Conservation (phyloP, 1,140 invertebrate genomes). For the Pachyrhynchus sulphureomaculatus region DNA sequence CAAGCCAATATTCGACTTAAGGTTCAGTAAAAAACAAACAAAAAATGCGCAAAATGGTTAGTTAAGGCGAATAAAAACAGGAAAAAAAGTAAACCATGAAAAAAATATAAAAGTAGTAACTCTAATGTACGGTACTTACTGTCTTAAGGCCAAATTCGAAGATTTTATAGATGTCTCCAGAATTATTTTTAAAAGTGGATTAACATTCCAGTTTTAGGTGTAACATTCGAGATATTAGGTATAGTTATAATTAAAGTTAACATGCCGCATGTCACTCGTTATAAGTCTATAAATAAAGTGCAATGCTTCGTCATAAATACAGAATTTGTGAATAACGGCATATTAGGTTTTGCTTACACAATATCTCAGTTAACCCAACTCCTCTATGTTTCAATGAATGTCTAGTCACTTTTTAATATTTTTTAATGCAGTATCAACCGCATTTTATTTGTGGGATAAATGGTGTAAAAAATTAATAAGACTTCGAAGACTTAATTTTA, state of each 20-base stretch:
- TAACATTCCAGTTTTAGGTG: not conserved
- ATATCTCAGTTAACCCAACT: too few relatives aligned
- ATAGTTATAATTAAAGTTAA: not conserved
- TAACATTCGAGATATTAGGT: not conserved
- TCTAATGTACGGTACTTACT: not conserved
- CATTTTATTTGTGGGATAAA: not conserved
- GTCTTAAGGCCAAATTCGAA: not conserved
- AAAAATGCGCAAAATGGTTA: not conserved
- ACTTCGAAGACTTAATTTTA: constrained; percentile 3
- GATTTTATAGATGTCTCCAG: not conserved
- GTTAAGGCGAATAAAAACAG: not conserved
- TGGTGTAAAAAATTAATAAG: not conserved
- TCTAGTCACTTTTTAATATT: not conserved
- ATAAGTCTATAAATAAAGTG: too few relatives aligned
- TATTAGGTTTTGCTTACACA: too few relatives aligned
- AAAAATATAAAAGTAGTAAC: not conserved
- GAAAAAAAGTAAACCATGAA: not conserved
- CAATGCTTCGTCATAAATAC: too few relatives aligned
- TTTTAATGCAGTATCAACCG: not conserved
- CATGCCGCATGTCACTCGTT: too few relatives aligned
- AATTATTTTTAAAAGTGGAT: not conserved
- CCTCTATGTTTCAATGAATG: too few relatives aligned
- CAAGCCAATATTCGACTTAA: too few relatives aligned
- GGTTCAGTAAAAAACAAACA: too few relatives aligned
- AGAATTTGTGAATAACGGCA: too few relatives aligned